Percentiles rank a stretch among this genome's conserved stretches.
phyloP scores from a whole-genome alignment of 2,113 vertebrate species.

The Phoenicopterus ruber region DNA sequence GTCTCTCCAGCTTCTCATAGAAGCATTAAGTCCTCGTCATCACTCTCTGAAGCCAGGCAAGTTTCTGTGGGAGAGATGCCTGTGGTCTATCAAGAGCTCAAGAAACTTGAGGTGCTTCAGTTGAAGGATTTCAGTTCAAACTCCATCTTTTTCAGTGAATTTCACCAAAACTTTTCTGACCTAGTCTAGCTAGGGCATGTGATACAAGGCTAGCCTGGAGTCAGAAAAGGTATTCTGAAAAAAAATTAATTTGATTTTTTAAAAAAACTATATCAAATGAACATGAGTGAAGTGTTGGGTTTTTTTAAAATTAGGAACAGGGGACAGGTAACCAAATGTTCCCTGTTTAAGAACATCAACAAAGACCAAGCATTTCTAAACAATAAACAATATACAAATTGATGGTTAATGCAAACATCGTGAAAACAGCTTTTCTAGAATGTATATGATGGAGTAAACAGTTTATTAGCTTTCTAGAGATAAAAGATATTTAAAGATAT shows the following conservation, averaged over 20 bases:
- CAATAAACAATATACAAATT: background rate
- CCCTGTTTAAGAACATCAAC: background rate
- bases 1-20: background rate
- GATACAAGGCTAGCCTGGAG: background rate
- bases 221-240: background rate
- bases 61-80: background rate
- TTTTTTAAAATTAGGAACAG: background rate
- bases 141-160: background rate
- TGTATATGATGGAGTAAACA: background rate
- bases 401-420: background rate
- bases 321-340: background rate
- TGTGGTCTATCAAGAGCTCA: background rate
- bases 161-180: background rate
- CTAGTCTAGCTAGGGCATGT: background rate
- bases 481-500: background rate
- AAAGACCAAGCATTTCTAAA: background rate
- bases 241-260: background rate
- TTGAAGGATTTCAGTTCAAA: background rate
- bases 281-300: background rate
- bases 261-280: background rate
- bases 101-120: background rate
- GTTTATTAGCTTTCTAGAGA: background rate
- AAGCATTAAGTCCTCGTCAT: background rate
- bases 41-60: background rate
- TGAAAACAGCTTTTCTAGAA: background rate